Evolutionary conservation across 2,113 vertebrate species (phyloP).

Genomic region (Dromiciops gliroides): DNA sequence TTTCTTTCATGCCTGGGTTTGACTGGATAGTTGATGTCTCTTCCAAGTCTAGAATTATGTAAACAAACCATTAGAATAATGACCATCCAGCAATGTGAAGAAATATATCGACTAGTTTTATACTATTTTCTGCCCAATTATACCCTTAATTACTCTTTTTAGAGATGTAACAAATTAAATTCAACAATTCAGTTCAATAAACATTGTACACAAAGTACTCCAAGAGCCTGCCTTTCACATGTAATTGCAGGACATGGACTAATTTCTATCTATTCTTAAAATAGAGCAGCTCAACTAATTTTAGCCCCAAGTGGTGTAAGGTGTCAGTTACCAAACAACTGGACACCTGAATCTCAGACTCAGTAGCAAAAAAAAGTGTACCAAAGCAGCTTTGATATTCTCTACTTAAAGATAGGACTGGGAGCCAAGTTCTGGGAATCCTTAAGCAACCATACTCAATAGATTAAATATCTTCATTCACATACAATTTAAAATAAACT

Average conservation of each 20-base stretch:
- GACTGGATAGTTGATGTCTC: neutral
- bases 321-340: constrained; percentile 76
- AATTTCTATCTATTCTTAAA: constrained; percentile 67
- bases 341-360: constrained; percentile 70
- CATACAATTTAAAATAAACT: neutral
- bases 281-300: constrained; percentile 82
- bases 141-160: constrained; percentile 37
- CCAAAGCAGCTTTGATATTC: constrained; percentile 56
- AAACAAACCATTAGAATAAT: constrained; percentile 24
- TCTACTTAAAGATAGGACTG: neutral
- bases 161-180: constrained; percentile 1
- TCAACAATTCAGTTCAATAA: constrained; percentile 4
- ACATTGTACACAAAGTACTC: neutral
- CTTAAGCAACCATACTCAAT: neutral
- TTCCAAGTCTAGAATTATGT: neutral
- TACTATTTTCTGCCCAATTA: constrained; percentile 1
- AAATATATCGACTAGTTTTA: neutral
- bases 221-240: constrained; percentile 56
- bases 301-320: constrained; percentile 82
- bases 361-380: constrained; percentile 40
- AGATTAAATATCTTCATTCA: neutral
- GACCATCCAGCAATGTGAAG: constrained; percentile 30
- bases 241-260: constrained; percentile 60
- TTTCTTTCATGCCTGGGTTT: neutral
- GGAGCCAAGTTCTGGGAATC: constrained; percentile 12